Percentiles rank a stretch among this genome's conserved stretches.
Conservation (phyloP, 2,888 invertebrate genomes). For the Leucophenga maculata region DNA sequence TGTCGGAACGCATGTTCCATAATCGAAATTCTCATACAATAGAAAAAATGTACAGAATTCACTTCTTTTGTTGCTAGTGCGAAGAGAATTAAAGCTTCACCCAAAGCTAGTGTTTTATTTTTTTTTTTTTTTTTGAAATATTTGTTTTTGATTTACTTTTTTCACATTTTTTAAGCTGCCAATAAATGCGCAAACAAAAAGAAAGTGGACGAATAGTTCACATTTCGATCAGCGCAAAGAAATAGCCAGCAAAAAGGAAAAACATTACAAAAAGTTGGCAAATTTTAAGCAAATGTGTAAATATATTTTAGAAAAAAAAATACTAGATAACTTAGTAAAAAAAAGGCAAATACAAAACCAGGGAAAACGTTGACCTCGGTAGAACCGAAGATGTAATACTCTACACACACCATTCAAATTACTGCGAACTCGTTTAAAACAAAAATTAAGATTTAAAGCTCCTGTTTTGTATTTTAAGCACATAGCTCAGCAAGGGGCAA, state of each 20-base stretch:
- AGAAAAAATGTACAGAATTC: too few relatives aligned
- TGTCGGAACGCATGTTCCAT: too few relatives aligned
- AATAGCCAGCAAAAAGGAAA: slow-evolving; percentile 1
- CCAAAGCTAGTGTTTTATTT: neutral
- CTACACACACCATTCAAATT: too few relatives aligned
- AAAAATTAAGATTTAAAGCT: too few relatives aligned
- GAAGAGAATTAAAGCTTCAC: too few relatives aligned
- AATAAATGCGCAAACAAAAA: slow-evolving; percentile 51
- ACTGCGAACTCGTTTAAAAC: too few relatives aligned
- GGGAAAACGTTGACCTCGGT: neutral
- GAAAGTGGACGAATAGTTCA: slow-evolving; percentile 62
- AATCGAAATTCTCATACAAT: too few relatives aligned
- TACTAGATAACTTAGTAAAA: neutral
- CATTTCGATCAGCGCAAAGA: slow-evolving; percentile 47
- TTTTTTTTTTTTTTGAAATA: neutral
- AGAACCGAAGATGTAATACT: too few relatives aligned
- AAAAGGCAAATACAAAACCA: neutral
- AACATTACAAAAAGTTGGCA: slow-evolving; percentile 19
- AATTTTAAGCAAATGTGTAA: slow-evolving; percentile 3
- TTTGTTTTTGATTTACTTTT: neutral
- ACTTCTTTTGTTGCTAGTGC: too few relatives aligned
- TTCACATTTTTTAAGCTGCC: neutral
- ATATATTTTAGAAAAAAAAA: neutral
- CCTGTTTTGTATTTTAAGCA: too few relatives aligned
- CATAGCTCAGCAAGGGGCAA: too few relatives aligned